Percentiles rank a stretch among this genome's conserved stretches.
phyloP scores from a whole-genome alignment of 2,888 invertebrate genomes.

The Eupithecia tripunctaria region DNA sequence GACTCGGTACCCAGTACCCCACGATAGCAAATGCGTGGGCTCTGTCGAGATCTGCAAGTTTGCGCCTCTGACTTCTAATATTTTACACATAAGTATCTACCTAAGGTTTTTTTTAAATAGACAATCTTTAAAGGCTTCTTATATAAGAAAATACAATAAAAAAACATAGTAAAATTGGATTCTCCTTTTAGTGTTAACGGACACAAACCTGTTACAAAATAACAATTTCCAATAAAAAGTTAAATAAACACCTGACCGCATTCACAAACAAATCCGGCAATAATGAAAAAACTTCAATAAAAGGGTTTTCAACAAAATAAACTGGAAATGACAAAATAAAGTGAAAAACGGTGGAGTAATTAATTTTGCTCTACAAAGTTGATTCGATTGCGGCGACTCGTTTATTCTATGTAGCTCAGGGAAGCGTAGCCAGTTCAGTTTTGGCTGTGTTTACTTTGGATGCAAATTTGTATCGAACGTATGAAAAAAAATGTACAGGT shows the following conservation, averaged over 20 bases:
- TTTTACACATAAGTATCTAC: too few relatives aligned
- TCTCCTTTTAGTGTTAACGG: not conserved
- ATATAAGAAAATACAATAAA: too few relatives aligned
- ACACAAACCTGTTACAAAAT: not conserved
- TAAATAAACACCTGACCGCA: not conserved
- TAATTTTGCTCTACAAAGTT: conserved; percentile 64
- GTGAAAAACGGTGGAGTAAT: conserved; percentile 52
- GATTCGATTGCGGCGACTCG: conserved; percentile 58
- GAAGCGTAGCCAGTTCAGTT: not conserved
- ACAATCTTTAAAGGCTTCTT: too few relatives aligned
- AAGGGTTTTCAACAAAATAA: conserved; percentile 41
- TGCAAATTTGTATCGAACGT: too few relatives aligned
- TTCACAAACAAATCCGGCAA: conserved; percentile 27
- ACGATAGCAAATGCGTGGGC: too few relatives aligned
- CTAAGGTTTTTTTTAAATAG: too few relatives aligned
- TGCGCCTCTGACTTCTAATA: too few relatives aligned
- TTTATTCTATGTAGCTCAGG: conserved; percentile 47
- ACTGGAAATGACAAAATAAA: conserved; percentile 47
- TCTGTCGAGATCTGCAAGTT: too few relatives aligned
- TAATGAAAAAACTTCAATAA: conserved; percentile 46
- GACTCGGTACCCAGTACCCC: too few relatives aligned
- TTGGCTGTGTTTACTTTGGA: too few relatives aligned
- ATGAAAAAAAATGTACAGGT: too few relatives aligned
- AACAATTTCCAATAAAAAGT: not conserved
- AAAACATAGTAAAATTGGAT: too few relatives aligned